These are phyloP conservation scores for Centropristis striata DNA, from an alignment of 2,113 vertebrate genomes.

Conservation along the genomic window DNA sequence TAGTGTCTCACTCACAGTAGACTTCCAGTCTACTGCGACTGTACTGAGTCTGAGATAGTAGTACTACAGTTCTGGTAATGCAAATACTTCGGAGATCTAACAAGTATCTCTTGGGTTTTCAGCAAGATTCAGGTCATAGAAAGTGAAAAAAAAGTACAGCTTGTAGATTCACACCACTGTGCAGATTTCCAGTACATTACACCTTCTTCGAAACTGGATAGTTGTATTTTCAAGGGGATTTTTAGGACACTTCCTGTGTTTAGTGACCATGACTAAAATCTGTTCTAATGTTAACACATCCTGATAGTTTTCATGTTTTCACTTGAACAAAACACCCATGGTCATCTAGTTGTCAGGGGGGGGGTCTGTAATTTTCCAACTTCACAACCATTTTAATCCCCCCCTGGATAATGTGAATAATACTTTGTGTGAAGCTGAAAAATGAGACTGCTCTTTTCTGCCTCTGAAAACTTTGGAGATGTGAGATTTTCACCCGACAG, in stretches of 20 bases:
- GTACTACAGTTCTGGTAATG: neutral
- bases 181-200: neutral
- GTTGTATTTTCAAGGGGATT: neutral
- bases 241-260: neutral
- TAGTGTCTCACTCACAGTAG: neutral
- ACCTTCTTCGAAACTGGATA: neutral
- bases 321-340: neutral
- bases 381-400: neutral
- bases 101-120: neutral
- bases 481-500: slow-evolving; percentile 4
- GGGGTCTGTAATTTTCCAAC: neutral
- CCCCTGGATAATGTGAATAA: slow-evolving; percentile 12
- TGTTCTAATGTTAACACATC: neutral
- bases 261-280: neutral
- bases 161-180: neutral
- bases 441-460: slow-evolving; percentile 29
- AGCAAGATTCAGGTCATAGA: neutral
- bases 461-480: slow-evolving; percentile 32
- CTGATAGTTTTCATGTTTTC: neutral
- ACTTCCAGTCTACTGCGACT: neutral
- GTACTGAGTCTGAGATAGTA: neutral
- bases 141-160: too few species aligned
- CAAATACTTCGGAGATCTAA: too few species aligned
- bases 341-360: neutral
- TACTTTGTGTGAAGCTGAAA: slow-evolving; percentile 9